phyloP scores from a whole-genome alignment of 2,113 vertebrate species.

The Semicossyphus pulcher region DNA sequence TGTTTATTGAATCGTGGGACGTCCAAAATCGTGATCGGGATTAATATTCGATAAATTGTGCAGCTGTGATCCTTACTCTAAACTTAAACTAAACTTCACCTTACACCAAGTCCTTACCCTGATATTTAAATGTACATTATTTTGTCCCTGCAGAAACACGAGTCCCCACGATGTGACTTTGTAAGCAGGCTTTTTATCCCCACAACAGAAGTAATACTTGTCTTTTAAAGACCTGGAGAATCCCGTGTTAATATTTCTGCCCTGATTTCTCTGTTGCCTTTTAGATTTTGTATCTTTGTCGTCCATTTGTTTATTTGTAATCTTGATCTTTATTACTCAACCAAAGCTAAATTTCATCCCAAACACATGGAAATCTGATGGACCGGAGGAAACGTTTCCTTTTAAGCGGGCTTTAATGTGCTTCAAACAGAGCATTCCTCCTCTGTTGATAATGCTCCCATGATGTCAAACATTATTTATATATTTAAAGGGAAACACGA shows the following conservation, averaged over 20 bases:
- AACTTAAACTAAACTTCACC: too few relatives aligned
- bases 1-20: too few relatives aligned
- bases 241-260: too few relatives aligned
- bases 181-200: not conserved
- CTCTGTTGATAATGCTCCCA: constrained; percentile 23
- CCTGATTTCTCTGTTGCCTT: not conserved
- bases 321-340: not conserved
- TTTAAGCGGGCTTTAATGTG: constrained; percentile 6
- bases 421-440: constrained; percentile 10
- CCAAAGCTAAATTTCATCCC: not conserved
- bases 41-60: too few relatives aligned
- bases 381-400: not conserved
- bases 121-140: too few relatives aligned
- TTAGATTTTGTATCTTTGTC: not conserved
- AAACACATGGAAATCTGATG: not conserved
- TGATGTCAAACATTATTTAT: constrained; percentile 57
- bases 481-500: constrained; percentile 41
- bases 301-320: constrained; percentile 16
- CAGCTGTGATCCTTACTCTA: too few relatives aligned
- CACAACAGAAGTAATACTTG: too few relatives aligned
- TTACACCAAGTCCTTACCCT: too few relatives aligned
- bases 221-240: too few relatives aligned
- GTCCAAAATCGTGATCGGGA: too few relatives aligned
- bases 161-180: too few relatives aligned
- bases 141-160: too few relatives aligned